Evolutionary conservation across 2,113 vertebrate species (phyloP), one percentile per base, ranked within the genome.

Genomic region (Calcarius ornatus): DNA sequence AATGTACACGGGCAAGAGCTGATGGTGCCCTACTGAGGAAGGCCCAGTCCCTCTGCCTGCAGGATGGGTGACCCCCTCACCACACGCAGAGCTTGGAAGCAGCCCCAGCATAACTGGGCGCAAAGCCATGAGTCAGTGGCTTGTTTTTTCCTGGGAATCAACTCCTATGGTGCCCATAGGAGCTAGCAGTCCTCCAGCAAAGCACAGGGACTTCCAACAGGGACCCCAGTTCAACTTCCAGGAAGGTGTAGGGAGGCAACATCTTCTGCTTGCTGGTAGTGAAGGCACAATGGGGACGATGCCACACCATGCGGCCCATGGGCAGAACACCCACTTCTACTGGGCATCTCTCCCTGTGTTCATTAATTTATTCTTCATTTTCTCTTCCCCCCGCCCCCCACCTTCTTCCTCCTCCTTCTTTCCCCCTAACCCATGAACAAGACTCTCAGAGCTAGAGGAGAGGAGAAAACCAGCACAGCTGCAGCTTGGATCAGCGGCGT

Each of bases 381-480:
- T 94, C 66, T 63, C 50, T 78, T 81, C 56, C 51, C 53, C 77
- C 51, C n/a, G n/a, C n/a, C n/a, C n/a, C 51, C 77, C 77, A 54
- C 59, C n/a, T 65, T 93, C 66, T 83, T 87, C 85, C 73, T 90
- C 85, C 76, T 92, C 88, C 68, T 89, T 15, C 40, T 79, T 73
- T 78, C 60, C 65, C n/a, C 68, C 82, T 68, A 78, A 54, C n/a
- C 75, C 64, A 68, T 64, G 84, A 92, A 86, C 71, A 91, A 83
- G 94, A 56, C n/a, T 86, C 76, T 72, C 63, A 80, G 94, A 88
- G 76, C 76, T 77, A 63, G 65, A 70, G 86, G 77, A 85, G 56
- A 78, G 54, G 70, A 11, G 3, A 73, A 86, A 93, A 48, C 14
- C 80, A 84, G 68, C 83, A 92, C 96, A 97, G 96, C 96, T 97